Percentiles rank a stretch among this genome's conserved stretches.
These are phyloP conservation scores for Sardina pilchardus DNA, from an alignment of 2,113 vertebrate species.

Conservation along the genomic window DNA sequence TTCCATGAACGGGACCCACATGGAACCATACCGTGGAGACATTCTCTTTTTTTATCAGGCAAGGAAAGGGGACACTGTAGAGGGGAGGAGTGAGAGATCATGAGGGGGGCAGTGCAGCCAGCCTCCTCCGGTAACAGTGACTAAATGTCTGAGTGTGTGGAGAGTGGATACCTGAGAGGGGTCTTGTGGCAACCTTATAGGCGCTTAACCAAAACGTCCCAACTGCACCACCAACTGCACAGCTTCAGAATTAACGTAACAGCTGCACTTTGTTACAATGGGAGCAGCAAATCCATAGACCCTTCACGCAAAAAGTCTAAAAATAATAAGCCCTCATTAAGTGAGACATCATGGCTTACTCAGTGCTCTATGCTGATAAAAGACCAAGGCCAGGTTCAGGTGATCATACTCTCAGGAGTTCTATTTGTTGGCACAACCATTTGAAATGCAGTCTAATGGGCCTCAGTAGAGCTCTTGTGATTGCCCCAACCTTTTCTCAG, in stretches of 20 bases:
- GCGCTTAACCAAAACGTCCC: neutral
- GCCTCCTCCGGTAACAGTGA: conserved; percentile 21
- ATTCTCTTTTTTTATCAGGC: conserved; percentile 7
- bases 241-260: neutral
- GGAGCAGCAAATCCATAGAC: neutral
- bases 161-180: neutral
- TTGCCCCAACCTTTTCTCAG: neutral
- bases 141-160: conserved; percentile 8
- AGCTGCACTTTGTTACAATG: neutral
- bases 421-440: neutral
- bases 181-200: neutral
- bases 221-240: neutral
- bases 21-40: neutral
- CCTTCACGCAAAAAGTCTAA: neutral
- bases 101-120: conserved; percentile 14
- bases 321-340: neutral
- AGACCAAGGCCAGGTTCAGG: neutral
- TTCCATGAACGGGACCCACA: conserved; percentile 34
- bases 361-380: neutral
- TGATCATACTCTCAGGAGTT: neutral
- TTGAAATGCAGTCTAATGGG: neutral
- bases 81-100: neutral
- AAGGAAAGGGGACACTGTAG: neutral
- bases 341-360: neutral
- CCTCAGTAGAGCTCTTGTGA: neutral